Evolutionary conservation across 2,888 invertebrate species (phyloP), one percentile per base, ranked within the genome.

Genomic region (Ormyrus pomaceus): DNA sequence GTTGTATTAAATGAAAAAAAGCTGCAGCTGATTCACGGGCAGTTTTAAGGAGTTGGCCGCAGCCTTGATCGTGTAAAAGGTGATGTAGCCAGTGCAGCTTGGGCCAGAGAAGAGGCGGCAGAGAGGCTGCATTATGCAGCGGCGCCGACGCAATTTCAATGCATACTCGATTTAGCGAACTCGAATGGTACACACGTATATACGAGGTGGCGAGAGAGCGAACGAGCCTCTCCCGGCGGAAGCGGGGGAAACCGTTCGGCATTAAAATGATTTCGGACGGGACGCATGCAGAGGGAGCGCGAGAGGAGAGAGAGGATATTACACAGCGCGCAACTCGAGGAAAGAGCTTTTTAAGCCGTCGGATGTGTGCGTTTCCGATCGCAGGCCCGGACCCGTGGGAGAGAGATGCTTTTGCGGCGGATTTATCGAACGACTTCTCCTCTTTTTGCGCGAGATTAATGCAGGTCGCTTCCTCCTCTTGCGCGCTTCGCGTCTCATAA

Each of bases 81-180:
- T 34, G 34, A 3, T 34, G 2, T 34, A 34, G 34, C 34, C 34
- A 34, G 34, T 34, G 34, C 34, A 34, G 34, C 34, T 34, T 4
- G 34, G 4, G 34, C 34, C 34, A 2, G n/a, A 11, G 13, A n/a
- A n/a, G 5, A 58, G n/a, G n/a, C 7, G n/a, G n/a, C 7, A 59
- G 7, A 6, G 46, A 45, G 51, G 62, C 68, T 81, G 78, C 75
- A 81, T 81, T 75, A 81, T 81, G 75, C 48, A 81, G 59, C 50
- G 45, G 59, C 50, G 45, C 10, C 45, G n/a, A 9, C 34, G 46
- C 81, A 71, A 78, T 81, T 81, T 81, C 78, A 78, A 81, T 78
- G 75, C 78, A 78, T 81, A 81, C 78, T 78, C 74, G 78, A 81
- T 78, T 81, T 70, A 66, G 48, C 71, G 71, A 75, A 34, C 59